A percentile compares a stretch with the other conserved stretches of the same genome.
These are phyloP conservation scores for Nomada flava DNA, from an alignment of 2,888 invertebrate genomes.

Conservation along the genomic window DNA sequence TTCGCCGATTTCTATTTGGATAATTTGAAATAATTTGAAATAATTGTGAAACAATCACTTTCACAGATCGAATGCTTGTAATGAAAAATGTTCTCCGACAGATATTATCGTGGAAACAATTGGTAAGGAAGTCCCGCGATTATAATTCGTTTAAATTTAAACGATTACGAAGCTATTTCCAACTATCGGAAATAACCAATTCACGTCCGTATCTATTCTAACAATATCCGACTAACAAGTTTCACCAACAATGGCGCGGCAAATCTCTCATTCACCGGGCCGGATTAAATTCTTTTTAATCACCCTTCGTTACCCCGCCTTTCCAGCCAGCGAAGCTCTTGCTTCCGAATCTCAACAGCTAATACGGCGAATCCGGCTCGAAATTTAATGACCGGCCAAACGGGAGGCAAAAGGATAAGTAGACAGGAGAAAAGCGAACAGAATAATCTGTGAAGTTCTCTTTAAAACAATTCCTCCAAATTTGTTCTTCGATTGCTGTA, in stretches of 20 bases:
- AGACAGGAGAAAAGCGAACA: background rate
- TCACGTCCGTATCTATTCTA: background rate
- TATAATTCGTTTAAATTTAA: background rate
- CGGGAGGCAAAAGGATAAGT: background rate
- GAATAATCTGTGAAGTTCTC: background rate
- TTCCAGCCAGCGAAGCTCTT: background rate
- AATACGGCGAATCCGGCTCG: conserved; percentile 11
- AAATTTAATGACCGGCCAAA: conserved; percentile 14
- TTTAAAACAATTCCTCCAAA: background rate
- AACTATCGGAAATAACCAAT: conserved; percentile 9
- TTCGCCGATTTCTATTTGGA: no score
- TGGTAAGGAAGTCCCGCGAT: background rate
- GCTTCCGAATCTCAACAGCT: conserved; percentile 4
- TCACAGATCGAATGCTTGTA: no score
- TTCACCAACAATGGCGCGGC: conserved; percentile 23
- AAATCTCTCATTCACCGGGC: conserved; percentile 26
- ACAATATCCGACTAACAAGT: conserved; percentile 36
- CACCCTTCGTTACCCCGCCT: conserved; percentile 9
- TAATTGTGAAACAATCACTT: no score
- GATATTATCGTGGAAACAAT: background rate
- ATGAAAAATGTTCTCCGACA: no score
- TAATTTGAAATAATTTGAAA: no score
- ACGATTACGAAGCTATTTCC: background rate
- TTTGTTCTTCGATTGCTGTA: background rate
- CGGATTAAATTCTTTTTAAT: conserved; percentile 47